A percentile compares a stretch with the other conserved stretches of the same genome.
Evolutionary conservation across 2,113 vertebrate genomes (phyloP).

Genomic region (Sakesphorus luctuosus): DNA sequence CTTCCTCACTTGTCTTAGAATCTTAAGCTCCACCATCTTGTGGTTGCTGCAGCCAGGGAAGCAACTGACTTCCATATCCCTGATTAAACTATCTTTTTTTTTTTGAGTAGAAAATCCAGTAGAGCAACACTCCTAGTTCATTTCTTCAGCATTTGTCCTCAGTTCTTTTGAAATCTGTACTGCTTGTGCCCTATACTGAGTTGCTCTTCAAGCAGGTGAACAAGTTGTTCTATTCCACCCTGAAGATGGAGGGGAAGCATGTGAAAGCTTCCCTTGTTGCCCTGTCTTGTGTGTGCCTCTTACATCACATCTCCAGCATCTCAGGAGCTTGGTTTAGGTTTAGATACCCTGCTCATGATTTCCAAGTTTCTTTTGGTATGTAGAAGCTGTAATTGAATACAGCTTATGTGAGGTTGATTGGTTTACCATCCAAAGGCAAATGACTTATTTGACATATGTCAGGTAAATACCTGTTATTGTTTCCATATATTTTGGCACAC

Average conservation of each 20-base stretch:
- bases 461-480: neutral
- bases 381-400: neutral
- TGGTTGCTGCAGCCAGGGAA: neutral
- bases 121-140: neutral
- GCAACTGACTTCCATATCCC: neutral
- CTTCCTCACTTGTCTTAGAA: neutral
- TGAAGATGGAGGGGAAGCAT: neutral
- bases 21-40: neutral
- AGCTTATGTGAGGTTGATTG: neutral
- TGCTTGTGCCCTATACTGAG: neutral
- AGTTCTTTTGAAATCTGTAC: fast-evolving
- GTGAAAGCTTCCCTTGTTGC: neutral
- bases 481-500: neutral
- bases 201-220: neutral
- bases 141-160: neutral
- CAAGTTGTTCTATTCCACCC: neutral
- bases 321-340: neutral
- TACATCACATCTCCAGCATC: neutral
- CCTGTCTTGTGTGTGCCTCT: neutral
- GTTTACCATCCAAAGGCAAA: neutral
- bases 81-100: neutral
- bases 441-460: neutral
- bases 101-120: neutral
- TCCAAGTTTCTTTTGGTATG: neutral
- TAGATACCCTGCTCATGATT: neutral